These are phyloP conservation scores for Adelges cooleyi DNA, from an alignment of 1,140 invertebrate genomes.

Conservation along the genomic window DNA sequence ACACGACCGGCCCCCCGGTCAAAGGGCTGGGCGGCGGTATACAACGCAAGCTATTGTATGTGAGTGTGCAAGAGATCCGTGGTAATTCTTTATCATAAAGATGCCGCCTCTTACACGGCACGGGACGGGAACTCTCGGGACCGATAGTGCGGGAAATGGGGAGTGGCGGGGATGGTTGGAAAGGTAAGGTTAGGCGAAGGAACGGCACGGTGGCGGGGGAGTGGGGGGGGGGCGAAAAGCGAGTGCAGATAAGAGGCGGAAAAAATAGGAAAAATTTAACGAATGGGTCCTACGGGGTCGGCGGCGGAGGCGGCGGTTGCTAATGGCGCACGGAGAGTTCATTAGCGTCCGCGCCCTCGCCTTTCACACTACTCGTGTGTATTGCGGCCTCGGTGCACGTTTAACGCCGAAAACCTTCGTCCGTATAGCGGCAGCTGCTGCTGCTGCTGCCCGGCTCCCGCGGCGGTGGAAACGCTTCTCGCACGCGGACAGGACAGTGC, in stretches of 20 bases:
- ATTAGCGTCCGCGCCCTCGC: neutral
- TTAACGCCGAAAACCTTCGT: slow-evolving; percentile 11
- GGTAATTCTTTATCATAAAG: slow-evolving; percentile 25
- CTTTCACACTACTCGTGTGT: neutral
- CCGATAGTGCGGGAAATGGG: neutral
- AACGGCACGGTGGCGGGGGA: neutral
- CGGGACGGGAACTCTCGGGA: neutral
- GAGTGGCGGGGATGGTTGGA: neutral
- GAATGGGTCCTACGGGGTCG: slow-evolving; percentile 11
- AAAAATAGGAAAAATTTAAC: slow-evolving; percentile 18
- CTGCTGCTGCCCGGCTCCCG: neutral
- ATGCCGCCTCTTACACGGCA: slow-evolving; percentile 7
- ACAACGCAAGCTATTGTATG: slow-evolving; percentile 16
- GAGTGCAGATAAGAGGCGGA: too few relatives aligned
- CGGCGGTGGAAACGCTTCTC: too few relatives aligned
- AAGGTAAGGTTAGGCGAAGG: neutral
- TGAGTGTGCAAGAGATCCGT: neutral
- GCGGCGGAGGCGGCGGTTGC: neutral
- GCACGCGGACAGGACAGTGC: neutral
- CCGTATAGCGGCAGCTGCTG: neutral
- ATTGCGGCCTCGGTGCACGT: neutral
- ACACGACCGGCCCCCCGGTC: neutral
- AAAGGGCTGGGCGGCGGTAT: too few relatives aligned
- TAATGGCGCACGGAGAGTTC: slow-evolving; percentile 18
- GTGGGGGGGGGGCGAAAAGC: too few relatives aligned